These are phyloP conservation scores for Fukomys damarensis DNA, from an alignment of 2,113 vertebrate genomes.

Conservation along the genomic window DNA sequence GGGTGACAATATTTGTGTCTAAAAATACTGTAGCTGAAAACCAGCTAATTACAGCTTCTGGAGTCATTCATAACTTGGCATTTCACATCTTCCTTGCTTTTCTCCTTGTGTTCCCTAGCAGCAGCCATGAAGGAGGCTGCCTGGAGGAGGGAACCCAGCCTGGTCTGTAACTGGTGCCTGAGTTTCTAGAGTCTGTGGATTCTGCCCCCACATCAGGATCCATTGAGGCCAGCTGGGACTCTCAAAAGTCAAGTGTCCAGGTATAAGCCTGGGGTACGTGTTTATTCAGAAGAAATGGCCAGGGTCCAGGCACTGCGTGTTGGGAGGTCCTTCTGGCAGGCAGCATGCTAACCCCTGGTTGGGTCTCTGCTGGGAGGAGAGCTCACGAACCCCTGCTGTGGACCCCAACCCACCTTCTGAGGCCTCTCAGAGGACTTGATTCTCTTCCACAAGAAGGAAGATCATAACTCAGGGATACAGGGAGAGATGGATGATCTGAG, in stretches of 20 bases:
- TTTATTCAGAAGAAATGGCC: background rate
- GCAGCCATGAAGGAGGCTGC: background rate
- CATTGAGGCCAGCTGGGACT: background rate
- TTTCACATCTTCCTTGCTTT: constrained; percentile 13
- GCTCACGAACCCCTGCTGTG: background rate
- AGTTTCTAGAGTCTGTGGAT: background rate
- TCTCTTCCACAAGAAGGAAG: background rate
- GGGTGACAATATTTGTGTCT: constrained; percentile 73
- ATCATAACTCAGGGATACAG: background rate
- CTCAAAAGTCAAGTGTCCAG: background rate
- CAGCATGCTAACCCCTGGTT: background rate
- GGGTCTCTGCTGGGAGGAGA: background rate
- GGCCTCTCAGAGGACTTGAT: background rate
- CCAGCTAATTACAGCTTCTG: constrained; percentile 71
- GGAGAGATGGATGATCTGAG: background rate
- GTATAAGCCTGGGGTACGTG: background rate
- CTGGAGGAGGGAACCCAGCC: background rate
- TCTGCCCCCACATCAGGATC: rapidly evolving
- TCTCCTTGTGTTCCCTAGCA: background rate
- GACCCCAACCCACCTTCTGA: background rate
- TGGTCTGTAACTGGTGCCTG: background rate
- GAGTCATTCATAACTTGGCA: constrained; percentile 65
- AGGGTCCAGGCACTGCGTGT: background rate
- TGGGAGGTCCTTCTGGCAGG: background rate
- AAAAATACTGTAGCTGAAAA: constrained; percentile 75